Evolutionary conservation across 2,113 vertebrate genomes (phyloP), one percentile per base, ranked within the genome.

Genomic region (Tonatia bakeri): DNA sequence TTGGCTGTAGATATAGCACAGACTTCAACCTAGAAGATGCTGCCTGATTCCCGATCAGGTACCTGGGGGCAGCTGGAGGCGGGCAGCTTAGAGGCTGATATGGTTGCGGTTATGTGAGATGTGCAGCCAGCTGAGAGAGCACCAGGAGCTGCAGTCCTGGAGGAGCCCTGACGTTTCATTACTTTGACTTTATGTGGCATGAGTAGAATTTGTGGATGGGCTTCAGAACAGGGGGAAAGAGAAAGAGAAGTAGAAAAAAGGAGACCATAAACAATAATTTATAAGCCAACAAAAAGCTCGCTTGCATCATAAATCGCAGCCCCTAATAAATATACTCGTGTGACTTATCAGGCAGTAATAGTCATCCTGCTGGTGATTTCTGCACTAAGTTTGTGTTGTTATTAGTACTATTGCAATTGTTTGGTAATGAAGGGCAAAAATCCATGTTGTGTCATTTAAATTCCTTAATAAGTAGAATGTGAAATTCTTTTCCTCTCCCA

Each of bases 141-240:
- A 9, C 61, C 26, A 36, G 91, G 43, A 81, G 45, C 77, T 28
- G 9, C 0, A 0, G 59, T 76, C 94, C 91, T 59, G n/a, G 86
- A 0, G 0, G 8, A 88, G 90, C 95, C 28, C 0, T 97, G 98
- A 98, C 69, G 72, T 98, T 98, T 98, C 97, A 96, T 98, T 98
- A 98, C 93, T 98, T 96, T 97, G 97, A 98, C 98, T 97, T 96
- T 97, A 98, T 96, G 89, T 96, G 98, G 97, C 97, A 12, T 10
- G 89, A 95, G 96, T 81, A 94, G 96, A 96, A 97, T 97, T 97
- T 97, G 93, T 94, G 92, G 97, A 97, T 87, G 93, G 97, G 88
- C 96, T 96, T 97, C 73, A 22, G 92, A 54, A 61, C 69, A 70
- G 47, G 94, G 72, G 45, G 80, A 88, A 94, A 54, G 75, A 80